phyloP scores from a whole-genome alignment of 2,797 vertebrate genomes.

The Pseudochromis fuscus region DNA sequence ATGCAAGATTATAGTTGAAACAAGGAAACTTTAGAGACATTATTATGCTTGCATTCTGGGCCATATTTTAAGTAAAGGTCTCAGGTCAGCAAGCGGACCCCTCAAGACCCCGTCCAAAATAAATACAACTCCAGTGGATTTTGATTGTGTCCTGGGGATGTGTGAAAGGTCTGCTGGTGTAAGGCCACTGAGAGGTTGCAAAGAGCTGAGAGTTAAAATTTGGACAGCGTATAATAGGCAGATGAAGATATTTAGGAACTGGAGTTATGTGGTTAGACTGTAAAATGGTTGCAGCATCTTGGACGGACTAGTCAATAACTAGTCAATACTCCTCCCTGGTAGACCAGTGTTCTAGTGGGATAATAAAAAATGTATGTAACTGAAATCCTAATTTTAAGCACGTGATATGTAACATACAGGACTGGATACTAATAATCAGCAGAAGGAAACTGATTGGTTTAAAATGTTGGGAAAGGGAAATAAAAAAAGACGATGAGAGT shows the following conservation, averaged over 20 bases:
- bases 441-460: not conserved
- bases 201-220: not conserved
- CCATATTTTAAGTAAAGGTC: not conserved
- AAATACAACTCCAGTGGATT: constrained; percentile 13
- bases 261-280: not conserved
- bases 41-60: not conserved
- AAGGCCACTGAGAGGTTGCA: not conserved
- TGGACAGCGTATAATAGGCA: not conserved
- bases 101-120: not conserved
- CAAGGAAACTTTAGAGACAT: not conserved
- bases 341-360: not conserved
- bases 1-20: not conserved
- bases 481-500: constrained; percentile 12
- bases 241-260: constrained; percentile 8
- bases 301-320: not conserved
- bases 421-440: not conserved
- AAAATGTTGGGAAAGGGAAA: not conserved
- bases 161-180: not conserved
- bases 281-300: constrained; percentile 5
- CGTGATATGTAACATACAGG: not conserved
- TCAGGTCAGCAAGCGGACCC: constrained; percentile 1
- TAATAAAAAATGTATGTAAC: not conserved
- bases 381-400: not conserved
- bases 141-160: constrained; percentile 2
- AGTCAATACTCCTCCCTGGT: not conserved